phyloP scores from a whole-genome alignment of 2,888 invertebrate species.

The Aethes cnicana region DNA sequence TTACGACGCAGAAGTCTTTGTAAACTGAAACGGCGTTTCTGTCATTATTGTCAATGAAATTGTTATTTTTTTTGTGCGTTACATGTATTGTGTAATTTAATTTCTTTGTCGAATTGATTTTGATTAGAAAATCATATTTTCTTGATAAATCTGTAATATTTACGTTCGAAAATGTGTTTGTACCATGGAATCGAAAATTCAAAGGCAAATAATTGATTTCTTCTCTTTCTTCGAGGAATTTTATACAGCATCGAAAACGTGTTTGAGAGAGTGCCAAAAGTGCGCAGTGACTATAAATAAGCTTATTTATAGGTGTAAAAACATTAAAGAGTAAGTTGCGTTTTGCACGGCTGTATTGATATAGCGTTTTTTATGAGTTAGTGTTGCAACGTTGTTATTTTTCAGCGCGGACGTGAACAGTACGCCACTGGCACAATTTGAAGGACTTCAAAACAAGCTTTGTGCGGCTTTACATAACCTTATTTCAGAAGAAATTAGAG shows the following conservation, averaged over 20 bases:
- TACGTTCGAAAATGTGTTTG: slow-evolving; percentile 34
- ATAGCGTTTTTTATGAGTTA: slow-evolving; percentile 36
- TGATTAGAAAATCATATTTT: neutral
- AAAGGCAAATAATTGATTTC: slow-evolving; percentile 78
- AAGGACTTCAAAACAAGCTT: slow-evolving; percentile 64
- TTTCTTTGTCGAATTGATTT: neutral
- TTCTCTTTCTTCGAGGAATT: slow-evolving; percentile 78
- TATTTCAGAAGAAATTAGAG: slow-evolving; percentile 63
- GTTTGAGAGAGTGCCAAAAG: slow-evolving; percentile 77
- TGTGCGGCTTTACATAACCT: slow-evolving; percentile 64
- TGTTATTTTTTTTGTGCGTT: neutral
- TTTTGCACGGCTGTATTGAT: slow-evolving; percentile 28
- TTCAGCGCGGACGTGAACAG: slow-evolving; percentile 69
- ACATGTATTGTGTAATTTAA: too few relatives aligned
- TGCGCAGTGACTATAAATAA: slow-evolving; percentile 77
- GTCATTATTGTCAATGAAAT: too few relatives aligned
- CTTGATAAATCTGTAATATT: neutral
- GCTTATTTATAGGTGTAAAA: slow-evolving; percentile 75
- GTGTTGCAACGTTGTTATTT: slow-evolving; percentile 35
- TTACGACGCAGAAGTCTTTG: too few relatives aligned
- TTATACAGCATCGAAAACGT: slow-evolving; percentile 67
- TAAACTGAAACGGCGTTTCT: slow-evolving; percentile 2
- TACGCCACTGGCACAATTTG: slow-evolving; percentile 71
- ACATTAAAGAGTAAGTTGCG: slow-evolving; percentile 72
- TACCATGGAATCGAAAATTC: slow-evolving; percentile 75